Base-by-base conservation (phyloP, 2,113 vertebrate species). In the Sinocyclocheilus anophthalmus region DNA sequence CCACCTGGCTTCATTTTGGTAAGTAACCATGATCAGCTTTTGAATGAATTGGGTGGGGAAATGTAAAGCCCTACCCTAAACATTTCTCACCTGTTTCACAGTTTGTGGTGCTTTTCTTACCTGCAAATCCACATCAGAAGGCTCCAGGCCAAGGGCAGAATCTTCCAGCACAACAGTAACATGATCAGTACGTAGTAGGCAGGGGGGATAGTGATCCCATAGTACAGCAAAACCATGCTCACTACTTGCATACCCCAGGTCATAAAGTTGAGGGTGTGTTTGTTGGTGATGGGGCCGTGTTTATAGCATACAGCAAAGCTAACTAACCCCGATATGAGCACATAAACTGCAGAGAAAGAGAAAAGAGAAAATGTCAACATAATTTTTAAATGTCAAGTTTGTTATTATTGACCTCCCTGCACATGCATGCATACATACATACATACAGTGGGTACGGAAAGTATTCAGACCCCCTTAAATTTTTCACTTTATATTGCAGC, bases 241-340 rank as follows among this genome's bases (percentile, higher is more conserved):
- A 91, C 87, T 2, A 91, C 16, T 5, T 90, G 94, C 33, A 97
- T 85, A 0, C 0, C 88, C 95, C 95, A 96, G 0, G 53, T 86
- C 90, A 96, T 88, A 14, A 95, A 89, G 24, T 30, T 82, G 79
- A 92, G 87, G 53, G 89, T 95, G 69, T 79, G 88, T 20, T 92
- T 89, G 0, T 91, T 89, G 48, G 87, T 90, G 4, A 95, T 91
- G 0, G 95, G 95, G 14, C 96, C 95, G 0, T 91, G 95, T 69
- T 88, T 94, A 81, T 96, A 95, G 87, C 95, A 96, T 24, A 91
- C 18, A 0, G 88, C 88, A 89, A 96, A 95, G 89, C 95, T 96
- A 83, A 87, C 0, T 2, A 86, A 78, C 50, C 95, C 95, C 2
- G 93, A 91, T 8, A 89, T 72, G 78, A 94, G 65, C 65, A 94